These are phyloP conservation scores for Lanistes nyassanus DNA, from an alignment of 1,140 invertebrate genomes.

Conservation along the genomic window DNA sequence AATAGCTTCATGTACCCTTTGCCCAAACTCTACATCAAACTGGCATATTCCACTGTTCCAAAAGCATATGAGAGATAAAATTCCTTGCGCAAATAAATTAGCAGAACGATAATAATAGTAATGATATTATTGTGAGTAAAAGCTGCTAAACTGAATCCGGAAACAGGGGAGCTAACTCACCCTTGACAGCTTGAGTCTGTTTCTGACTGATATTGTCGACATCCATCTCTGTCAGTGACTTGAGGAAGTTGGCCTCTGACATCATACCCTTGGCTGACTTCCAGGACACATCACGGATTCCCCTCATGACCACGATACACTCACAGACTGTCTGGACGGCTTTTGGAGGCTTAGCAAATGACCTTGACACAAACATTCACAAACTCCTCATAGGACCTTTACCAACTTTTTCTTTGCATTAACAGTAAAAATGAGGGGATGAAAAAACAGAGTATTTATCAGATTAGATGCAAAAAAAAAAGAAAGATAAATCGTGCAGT, in stretches of 20 bases:
- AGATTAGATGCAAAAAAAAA: no score
- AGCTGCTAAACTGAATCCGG: neutral
- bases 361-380: slow-evolving; percentile 60
- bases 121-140: neutral
- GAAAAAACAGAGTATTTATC: no score
- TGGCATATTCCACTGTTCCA: neutral
- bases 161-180: slow-evolving; percentile 35
- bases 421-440: no score
- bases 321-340: slow-evolving; percentile 87
- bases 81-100: neutral
- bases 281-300: slow-evolving; percentile 86
- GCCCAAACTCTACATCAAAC: neutral
- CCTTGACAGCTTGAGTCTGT: slow-evolving; percentile 76
- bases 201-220: slow-evolving; percentile 81
- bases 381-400: no score
- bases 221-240: slow-evolving; percentile 84
- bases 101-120: neutral
- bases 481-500: no score
- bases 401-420: no score
- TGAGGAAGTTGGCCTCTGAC: slow-evolving; percentile 86
- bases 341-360: slow-evolving; percentile 89
- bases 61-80: neutral
- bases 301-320: slow-evolving; percentile 84
- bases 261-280: slow-evolving; percentile 90
- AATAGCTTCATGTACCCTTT: neutral